phyloP scores from a whole-genome alignment of 2,797 vertebrate genomes.

The Esox lucius region DNA sequence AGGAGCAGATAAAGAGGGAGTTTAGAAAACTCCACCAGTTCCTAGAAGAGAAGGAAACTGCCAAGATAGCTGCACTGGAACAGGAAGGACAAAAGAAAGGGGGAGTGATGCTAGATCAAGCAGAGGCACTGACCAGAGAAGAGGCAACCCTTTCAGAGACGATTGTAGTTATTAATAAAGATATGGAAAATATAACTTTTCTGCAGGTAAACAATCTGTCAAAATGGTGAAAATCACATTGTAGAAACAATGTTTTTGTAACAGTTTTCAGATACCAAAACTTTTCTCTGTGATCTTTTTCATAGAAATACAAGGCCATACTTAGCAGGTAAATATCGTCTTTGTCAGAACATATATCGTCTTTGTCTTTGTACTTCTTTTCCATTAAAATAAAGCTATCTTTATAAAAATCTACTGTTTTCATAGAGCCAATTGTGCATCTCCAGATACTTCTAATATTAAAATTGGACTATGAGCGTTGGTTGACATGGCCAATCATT shows the following conservation, averaged over 20 bases:
- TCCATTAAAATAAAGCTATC: neutral
- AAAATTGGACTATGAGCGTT: neutral
- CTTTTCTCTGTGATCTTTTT: neutral
- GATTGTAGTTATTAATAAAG: neutral
- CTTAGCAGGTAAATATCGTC: neutral
- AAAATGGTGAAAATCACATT: neutral
- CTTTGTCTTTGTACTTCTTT: neutral
- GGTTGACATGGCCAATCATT: neutral
- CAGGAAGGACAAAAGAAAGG: constrained; percentile 18
- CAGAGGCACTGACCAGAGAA: constrained; percentile 12
- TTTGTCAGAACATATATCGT: neutral
- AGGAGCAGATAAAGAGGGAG: neutral
- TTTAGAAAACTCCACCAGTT: neutral
- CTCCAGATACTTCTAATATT: neutral
- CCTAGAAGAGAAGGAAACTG: constrained; percentile 7
- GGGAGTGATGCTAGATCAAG: constrained; percentile 6
- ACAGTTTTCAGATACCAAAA: neutral
- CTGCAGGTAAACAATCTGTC: constrained; percentile 1
- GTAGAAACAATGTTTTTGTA: neutral
- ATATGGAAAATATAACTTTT: constrained; percentile 19
- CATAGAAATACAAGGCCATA: neutral
- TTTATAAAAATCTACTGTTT: neutral
- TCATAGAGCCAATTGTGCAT: neutral
- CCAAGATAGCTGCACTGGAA: constrained; percentile 14
- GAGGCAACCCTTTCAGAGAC: constrained; percentile 13